phyloP scores from a whole-genome alignment of 2,113 vertebrate species.

The Holacanthus passer region DNA sequence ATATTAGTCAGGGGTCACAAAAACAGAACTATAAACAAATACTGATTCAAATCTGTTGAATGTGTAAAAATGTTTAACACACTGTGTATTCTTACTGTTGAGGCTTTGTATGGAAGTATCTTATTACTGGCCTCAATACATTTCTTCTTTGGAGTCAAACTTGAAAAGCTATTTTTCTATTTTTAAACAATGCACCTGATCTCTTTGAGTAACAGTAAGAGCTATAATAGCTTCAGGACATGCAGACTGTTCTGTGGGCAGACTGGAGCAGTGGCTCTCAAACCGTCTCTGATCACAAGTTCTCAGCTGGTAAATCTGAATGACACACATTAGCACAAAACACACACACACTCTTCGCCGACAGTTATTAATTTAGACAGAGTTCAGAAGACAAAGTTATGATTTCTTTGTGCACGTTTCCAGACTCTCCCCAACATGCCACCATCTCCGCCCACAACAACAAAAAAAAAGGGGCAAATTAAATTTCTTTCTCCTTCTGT shows the following conservation, averaged over 20 bases:
- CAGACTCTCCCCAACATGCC: not conserved
- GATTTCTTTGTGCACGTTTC: conserved; percentile 25
- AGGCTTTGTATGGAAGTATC: not conserved
- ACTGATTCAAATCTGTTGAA: no score
- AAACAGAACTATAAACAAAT: no score
- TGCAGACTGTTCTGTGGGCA: not conserved
- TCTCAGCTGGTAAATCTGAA: conserved; percentile 7
- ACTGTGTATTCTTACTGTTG: not conserved
- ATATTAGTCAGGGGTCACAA: no score
- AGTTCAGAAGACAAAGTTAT: conserved; percentile 26
- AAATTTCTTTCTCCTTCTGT: not conserved
- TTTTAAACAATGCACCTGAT: not conserved
- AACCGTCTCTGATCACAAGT: not conserved
- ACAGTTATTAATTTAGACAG: not conserved
- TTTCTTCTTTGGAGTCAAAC: not conserved
- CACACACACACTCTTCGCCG: not conserved
- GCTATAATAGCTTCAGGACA: not conserved
- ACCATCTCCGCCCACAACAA: conserved; percentile 9
- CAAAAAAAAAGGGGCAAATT: not conserved
- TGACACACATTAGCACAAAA: not conserved
- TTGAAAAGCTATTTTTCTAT: not conserved
- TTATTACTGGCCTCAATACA: not conserved
- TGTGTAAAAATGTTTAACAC: not conserved
- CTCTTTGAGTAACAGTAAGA: not conserved
- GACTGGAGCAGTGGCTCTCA: not conserved